Conservation (phyloP, 1,140 invertebrate species). For the Oscheius sp. region DNA sequence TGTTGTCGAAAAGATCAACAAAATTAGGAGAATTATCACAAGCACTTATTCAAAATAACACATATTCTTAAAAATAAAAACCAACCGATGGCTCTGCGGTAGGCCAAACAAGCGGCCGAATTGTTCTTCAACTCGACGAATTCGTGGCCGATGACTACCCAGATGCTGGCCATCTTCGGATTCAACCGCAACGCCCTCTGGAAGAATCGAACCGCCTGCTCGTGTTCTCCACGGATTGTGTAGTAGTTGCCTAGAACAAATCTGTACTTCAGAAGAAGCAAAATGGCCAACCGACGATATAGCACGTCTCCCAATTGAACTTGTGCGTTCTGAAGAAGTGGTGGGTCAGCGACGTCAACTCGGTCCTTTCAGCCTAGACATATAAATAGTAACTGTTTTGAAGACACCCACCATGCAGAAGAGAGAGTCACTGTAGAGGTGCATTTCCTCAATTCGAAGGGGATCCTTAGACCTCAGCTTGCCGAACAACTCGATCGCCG, state of each 20-base stretch:
- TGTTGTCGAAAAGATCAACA: constrained; percentile 8
- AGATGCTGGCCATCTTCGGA: constrained; percentile 86
- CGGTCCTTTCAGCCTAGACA: constrained; percentile 70
- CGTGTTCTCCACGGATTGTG: constrained; percentile 88
- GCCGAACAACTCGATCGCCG: constrained; percentile 49
- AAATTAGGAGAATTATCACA: background rate
- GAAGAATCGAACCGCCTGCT: constrained; percentile 93
- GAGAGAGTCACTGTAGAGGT: constrained; percentile 54
- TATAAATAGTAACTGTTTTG: constrained; percentile 1
- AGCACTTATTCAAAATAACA: background rate
- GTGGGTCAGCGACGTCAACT: constrained; percentile 88
- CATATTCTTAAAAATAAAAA: constrained; percentile 8
- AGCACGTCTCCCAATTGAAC: constrained; percentile 94
- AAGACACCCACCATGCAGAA: constrained; percentile 43
- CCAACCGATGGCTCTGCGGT: constrained; percentile 88
- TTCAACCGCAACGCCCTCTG: constrained; percentile 89
- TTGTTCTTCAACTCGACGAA: constrained; percentile 99
- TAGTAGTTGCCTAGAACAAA: constrained; percentile 86
- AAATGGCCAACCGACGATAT: constrained; percentile 78
- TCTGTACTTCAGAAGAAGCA: background rate
- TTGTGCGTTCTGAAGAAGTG: constrained; percentile 89
- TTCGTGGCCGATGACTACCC: constrained; percentile 97
- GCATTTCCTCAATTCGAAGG: constrained; percentile 51
- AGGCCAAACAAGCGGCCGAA: constrained; percentile 92
- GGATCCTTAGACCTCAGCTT: constrained; percentile 49